Conservation (phyloP, 2,113 vertebrate species). For the Morone saxatilis region DNA sequence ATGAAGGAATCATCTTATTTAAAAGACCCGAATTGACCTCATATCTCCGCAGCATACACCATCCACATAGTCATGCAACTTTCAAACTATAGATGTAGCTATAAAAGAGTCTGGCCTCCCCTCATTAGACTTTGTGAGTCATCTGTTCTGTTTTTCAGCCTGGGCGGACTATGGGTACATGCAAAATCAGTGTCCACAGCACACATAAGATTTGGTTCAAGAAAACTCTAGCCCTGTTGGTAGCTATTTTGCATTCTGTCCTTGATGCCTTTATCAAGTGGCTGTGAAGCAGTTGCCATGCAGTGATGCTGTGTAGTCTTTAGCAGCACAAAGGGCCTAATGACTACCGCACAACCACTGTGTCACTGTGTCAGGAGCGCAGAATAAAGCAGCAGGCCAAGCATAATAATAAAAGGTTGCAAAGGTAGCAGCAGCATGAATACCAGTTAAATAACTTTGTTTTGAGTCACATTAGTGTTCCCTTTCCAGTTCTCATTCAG, state of each 20-base stretch:
- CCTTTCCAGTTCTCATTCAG: constrained; percentile 18
- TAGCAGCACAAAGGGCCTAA: constrained; percentile 43
- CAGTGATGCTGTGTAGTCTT: constrained; percentile 34
- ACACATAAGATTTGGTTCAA: constrained; percentile 10
- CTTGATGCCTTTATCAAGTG: constrained; percentile 30
- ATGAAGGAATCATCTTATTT: constrained; percentile 34
- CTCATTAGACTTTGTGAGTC: constrained; percentile 38
- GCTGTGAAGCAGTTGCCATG: constrained; percentile 37
- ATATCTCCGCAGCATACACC: constrained; percentile 5
- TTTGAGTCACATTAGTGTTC: constrained; percentile 30
- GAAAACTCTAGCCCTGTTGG: not conserved
- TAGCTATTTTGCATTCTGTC: constrained; percentile 49
- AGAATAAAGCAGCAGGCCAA: constrained; percentile 42
- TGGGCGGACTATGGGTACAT: not conserved
- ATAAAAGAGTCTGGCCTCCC: constrained; percentile 8
- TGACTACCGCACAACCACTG: constrained; percentile 44
- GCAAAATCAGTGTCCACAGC: constrained; percentile 3
- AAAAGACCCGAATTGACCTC: constrained; percentile 40
- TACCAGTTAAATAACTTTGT: constrained; percentile 22
- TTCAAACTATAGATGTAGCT: not conserved
- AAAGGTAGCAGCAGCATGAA: constrained; percentile 26
- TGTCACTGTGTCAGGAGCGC: constrained; percentile 33
- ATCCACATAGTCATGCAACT: not conserved
- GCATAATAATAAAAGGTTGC: constrained; percentile 36
- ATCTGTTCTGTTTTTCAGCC: constrained; percentile 17